Base-by-base conservation (phyloP, 2,888 invertebrate species). In the Pecten maximus region DNA sequence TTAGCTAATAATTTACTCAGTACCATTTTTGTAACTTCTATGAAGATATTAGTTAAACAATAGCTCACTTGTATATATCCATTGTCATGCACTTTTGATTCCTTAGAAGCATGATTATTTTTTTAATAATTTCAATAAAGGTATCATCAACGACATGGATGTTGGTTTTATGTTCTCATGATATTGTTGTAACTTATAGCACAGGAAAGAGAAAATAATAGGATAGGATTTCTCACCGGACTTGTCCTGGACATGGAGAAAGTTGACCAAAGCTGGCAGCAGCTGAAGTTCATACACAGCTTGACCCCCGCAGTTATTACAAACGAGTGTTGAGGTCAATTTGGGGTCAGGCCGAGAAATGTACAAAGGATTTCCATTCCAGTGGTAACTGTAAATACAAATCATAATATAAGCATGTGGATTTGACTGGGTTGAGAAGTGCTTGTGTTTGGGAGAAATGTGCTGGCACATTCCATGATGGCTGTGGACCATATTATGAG, bases 281-380 rank as follows among this genome's bases (percentile, higher is more conserved):
- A 99, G 97, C 97, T 99, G 99, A 19, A 98, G 97, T 96, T 99
- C 99, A 96, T 98, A 98, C 40, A 97, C 97, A 93, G 98, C 97
- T 54, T 98, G 97, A 0, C 98, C 97, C 89, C 98, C 98, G 94
- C 96, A 96, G 88, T 93, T 60, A 16, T 96, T 98, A 98, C 95
- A 98, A 12, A 19, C 35, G 96, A 96, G 98, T 8, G 16, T 4
- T 44, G 40, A 48, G n/a, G 44, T 23, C 98, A 92, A 87, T 96
- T 40, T 92, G 89, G 40, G 90, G 60, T 23, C 88, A 19, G 91
- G 87, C n/a, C 88, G 35, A 95, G 98, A 98, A n/a, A 98, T 98
- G 48, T 92, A 93, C 60, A 96, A 89, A 0, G 96, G 94, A 12
- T 88, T 50, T 91, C 97, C 97, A 91, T 98, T 98, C 91, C 98